Conservation (phyloP, 2,797 vertebrate genomes). For the Hozukius guyotensis region DNA sequence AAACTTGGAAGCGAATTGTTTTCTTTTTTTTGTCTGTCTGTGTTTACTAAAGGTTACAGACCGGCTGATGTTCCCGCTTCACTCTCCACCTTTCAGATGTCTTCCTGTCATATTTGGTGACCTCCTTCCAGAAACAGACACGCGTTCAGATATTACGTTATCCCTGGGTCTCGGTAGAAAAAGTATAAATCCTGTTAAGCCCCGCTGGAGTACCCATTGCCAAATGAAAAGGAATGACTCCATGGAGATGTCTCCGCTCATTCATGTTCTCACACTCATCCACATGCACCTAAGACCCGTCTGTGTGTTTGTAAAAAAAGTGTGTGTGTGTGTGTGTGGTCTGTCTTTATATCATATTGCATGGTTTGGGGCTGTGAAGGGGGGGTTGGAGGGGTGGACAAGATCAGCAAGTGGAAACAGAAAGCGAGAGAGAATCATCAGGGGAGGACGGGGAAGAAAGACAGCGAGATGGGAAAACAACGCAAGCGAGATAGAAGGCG, state of each 20-base stretch:
- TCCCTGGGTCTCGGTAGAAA: conserved; percentile 28
- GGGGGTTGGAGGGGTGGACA: neutral
- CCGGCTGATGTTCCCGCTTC: conserved; percentile 16
- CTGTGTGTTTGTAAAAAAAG: conserved; percentile 29
- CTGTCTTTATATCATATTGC: conserved; percentile 20
- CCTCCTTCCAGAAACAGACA: conserved; percentile 46
- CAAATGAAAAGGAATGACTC: conserved; percentile 34
- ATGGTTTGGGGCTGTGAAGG: neutral
- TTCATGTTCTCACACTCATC: conserved; percentile 23
- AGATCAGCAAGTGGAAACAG: conserved; percentile 3
- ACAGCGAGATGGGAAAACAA: conserved; percentile 2
- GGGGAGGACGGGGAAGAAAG: neutral
- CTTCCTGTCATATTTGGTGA: conserved; percentile 67
- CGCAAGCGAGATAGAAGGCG: neutral
- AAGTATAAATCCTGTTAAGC: neutral
- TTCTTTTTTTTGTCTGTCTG: conserved; percentile 42
- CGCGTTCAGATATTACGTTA: conserved; percentile 10
- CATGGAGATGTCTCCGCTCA: conserved; percentile 11
- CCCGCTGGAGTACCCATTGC: conserved; percentile 26
- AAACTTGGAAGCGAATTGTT: conserved; percentile 17
- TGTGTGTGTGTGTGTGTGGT: conserved; percentile 7
- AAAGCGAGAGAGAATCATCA: neutral
- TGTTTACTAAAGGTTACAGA: conserved; percentile 56
- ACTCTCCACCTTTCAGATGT: conserved; percentile 55
- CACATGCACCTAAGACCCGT: conserved; percentile 50